A percentile compares a stretch with the other conserved stretches of the same genome.
phyloP scores from a whole-genome alignment of 2,797 vertebrate genomes.

The Momotus momota region DNA sequence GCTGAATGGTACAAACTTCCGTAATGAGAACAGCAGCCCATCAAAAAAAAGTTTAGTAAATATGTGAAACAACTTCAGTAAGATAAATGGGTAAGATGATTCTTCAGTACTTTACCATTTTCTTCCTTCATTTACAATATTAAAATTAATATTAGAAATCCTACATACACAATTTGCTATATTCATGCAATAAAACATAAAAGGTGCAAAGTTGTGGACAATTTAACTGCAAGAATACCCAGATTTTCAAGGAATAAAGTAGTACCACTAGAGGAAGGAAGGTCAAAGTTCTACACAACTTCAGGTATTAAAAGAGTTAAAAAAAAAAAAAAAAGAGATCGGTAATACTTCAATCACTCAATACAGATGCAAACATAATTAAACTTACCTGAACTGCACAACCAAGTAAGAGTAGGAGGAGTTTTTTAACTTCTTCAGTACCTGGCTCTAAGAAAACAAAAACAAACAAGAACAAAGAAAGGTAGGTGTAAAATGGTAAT shows the following conservation, averaged over 20 bases:
- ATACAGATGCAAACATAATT: background rate
- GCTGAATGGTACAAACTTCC: background rate
- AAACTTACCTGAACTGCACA: slow-evolving; percentile 94
- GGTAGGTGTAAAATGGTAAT: background rate
- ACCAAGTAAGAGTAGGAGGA: slow-evolving; percentile 92
- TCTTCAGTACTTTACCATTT: background rate
- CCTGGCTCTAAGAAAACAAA: slow-evolving; percentile 85
- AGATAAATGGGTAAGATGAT: background rate
- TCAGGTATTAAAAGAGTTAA: background rate
- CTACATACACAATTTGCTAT: background rate
- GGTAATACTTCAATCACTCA: background rate
- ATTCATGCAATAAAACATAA: background rate
- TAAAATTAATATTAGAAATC: background rate
- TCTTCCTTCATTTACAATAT: background rate
- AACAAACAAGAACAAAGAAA: background rate
- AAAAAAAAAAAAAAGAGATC: background rate
- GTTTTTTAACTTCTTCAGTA: slow-evolving; percentile 93
- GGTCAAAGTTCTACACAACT: background rate
- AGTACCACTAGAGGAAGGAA: background rate
- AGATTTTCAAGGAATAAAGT: background rate
- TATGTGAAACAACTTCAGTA: background rate
- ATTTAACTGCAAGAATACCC: background rate
- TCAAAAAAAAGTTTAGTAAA: background rate
- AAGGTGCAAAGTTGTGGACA: background rate
- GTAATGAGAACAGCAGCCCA: background rate